Base-by-base conservation (phyloP, 2,113 vertebrate genomes). In the Numida meleagris region DNA sequence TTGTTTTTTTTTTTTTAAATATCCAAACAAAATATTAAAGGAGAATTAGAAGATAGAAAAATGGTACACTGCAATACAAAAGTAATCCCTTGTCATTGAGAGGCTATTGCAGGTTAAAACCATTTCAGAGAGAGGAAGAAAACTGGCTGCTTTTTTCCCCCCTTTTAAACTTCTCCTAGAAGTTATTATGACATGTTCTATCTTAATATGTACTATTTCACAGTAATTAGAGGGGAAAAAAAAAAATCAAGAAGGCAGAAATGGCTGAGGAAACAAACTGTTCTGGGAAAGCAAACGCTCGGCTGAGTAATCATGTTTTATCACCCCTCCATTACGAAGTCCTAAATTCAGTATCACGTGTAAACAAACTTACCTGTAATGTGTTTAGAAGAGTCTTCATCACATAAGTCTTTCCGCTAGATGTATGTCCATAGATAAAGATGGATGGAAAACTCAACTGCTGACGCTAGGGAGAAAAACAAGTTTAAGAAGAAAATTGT, bases 371-470 rank as follows among this genome's bases (percentile, higher is more conserved):
- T 97, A 99, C 99, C 99, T 99, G 97, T 84, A 99, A 98, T 34
- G 98, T 98, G 80, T 98, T 98, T 89, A 99, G 96, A 79, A 99
- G 94, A 62, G 98, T 97, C n/a, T 98, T 95, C 51, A 98, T 96
- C 80, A 99, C 98, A 3, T 99, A 98, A 42, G 99, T 99, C 96
- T 99, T 99, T 72, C 99, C 99, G 88, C 99, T 98, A 57, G 99
- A 98, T 53, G 98, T 98, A 90, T 99, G 99, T 55, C 99, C 99
- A 5, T 99, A 99, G 89, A 99, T 98, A 96, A 99, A 99, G 95
- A 99, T 93, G 13, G 99, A 99, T 20, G 99, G 98, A 94, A 98
- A 99, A 95, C 98, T 98, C 93, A 98, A 98, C 43, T 99, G 99
- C 66, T 99, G 97, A 31, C 98, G 99, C 99, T 99, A 50, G 17